These are phyloP conservation scores for Pipistrellus kuhlii DNA, from an alignment of 2,797 vertebrate species.

Conservation along the genomic window DNA sequence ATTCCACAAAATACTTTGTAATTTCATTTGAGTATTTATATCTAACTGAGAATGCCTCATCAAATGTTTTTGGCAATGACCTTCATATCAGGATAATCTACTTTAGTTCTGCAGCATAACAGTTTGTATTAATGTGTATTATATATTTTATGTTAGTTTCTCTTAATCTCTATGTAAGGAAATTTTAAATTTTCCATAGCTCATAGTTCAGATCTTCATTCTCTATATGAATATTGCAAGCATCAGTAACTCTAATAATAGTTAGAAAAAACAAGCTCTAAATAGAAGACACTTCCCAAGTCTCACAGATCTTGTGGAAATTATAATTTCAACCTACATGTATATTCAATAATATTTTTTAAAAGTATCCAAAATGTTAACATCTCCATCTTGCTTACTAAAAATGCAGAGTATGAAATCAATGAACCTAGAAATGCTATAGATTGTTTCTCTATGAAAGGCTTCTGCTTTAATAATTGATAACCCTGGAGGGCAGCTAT, in stretches of 20 bases:
- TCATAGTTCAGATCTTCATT: neutral
- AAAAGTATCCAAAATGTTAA: neutral
- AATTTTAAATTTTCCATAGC: neutral
- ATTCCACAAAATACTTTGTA: neutral
- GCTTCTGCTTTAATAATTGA: constrained; percentile 54
- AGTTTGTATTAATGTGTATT: neutral
- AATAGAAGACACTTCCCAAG: neutral
- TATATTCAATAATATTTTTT: neutral
- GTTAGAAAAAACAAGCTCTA: neutral
- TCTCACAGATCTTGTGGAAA: neutral
- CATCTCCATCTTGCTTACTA: neutral
- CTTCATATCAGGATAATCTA: neutral
- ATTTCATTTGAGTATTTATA: constrained; percentile 1
- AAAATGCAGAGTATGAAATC: constrained; percentile 25
- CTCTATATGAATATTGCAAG: neutral
- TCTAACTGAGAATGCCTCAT: neutral
- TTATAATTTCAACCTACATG: constrained; percentile 7
- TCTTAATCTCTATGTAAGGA: neutral
- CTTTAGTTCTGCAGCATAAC: neutral
- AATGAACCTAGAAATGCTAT: neutral
- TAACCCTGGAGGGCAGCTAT: constrained; percentile 40
- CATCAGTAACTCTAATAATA: neutral
- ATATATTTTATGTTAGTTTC: neutral
- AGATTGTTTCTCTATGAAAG: neutral
- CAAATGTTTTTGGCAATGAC: neutral